phyloP scores from a whole-genome alignment of 2,797 vertebrate genomes.

The Falco cherrug region DNA sequence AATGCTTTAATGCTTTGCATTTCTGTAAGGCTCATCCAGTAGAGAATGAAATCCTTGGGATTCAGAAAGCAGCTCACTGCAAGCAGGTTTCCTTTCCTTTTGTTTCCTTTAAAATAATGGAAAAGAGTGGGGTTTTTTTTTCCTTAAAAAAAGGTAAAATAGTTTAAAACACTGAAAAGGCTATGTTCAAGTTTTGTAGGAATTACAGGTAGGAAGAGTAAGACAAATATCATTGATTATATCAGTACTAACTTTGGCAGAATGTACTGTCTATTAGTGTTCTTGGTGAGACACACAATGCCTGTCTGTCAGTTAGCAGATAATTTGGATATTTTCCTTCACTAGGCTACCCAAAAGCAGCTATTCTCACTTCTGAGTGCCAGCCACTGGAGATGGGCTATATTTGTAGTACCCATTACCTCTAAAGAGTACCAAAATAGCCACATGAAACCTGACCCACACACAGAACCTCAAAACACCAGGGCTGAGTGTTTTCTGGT shows the following conservation, averaged over 20 bases:
- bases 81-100: not conserved
- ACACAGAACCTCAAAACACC: not conserved
- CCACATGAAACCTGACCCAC: not conserved
- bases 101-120: not conserved
- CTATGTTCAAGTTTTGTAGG: not conserved
- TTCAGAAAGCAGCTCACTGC: not conserved
- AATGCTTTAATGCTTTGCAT: not conserved
- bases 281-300: not conserved
- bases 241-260: not conserved
- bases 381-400: not conserved
- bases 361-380: not conserved
- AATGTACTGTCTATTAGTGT: not conserved
- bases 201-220: not conserved
- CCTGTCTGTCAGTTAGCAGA: not conserved
- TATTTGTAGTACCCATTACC: not conserved
- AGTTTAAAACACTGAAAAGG: slow-evolving; percentile 10
- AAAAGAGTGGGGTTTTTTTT: not conserved
- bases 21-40: not conserved
- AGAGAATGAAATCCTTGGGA: not conserved
- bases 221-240: not conserved
- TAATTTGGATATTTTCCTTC: slow-evolving; percentile 7
- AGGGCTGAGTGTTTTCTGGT: not conserved
- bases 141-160: not conserved
- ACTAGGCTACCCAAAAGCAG: not conserved
- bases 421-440: slow-evolving; percentile 5